Conservation (phyloP, 2,888 invertebrate genomes). For the Hirtodrosophila duncani region DNA sequence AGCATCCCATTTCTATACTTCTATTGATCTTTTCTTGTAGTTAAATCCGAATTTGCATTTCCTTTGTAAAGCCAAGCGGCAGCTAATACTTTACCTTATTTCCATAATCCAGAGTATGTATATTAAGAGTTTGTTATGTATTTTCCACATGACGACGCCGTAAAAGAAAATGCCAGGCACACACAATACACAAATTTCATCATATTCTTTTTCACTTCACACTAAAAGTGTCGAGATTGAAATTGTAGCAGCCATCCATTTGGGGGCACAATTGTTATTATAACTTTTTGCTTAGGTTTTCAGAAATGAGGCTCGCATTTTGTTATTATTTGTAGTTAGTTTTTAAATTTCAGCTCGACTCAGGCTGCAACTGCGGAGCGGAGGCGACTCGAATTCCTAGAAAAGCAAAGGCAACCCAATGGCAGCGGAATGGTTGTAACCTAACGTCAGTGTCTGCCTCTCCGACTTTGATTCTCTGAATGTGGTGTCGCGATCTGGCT, state of each 20-base stretch:
- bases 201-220: slow-evolving; percentile 58
- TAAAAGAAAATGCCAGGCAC: slow-evolving; percentile 29
- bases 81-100: slow-evolving; percentile 75
- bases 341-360: too few relatives aligned
- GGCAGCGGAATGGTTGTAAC: too few relatives aligned
- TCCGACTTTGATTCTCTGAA: too few relatives aligned
- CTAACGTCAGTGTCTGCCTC: too few relatives aligned
- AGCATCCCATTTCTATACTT: too few relatives aligned
- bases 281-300: slow-evolving; percentile 45
- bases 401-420: too few relatives aligned
- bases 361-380: too few relatives aligned
- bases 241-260: slow-evolving; percentile 31
- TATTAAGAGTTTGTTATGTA: slow-evolving; percentile 77
- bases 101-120: slow-evolving; percentile 78
- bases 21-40: too few relatives aligned
- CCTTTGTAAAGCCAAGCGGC: slow-evolving; percentile 12
- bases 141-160: slow-evolving; percentile 76
- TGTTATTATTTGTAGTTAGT: too few relatives aligned
- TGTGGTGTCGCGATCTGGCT: too few relatives aligned
- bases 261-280: slow-evolving; percentile 17
- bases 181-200: slow-evolving; percentile 43
- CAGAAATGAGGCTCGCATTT: slow-evolving; percentile 45
- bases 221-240: slow-evolving; percentile 44
- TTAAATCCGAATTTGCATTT: too few relatives aligned
- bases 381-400: too few relatives aligned